Evolutionary conservation across 2,888 invertebrate species (phyloP), one percentile per base, ranked within the genome.

Genomic region (Rotaria socialis): DNA sequence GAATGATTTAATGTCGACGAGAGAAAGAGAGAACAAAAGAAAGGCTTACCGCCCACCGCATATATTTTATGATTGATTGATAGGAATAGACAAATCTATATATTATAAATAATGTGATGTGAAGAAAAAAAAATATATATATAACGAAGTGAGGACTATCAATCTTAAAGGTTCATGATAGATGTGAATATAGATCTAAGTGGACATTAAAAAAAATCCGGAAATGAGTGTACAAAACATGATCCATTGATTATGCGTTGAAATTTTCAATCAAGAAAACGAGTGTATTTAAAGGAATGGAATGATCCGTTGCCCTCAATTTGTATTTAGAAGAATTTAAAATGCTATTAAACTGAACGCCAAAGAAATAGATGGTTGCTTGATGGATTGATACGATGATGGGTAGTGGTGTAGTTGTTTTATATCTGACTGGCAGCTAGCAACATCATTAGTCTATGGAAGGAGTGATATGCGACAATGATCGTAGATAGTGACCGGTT

Each of bases 311-410:
- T 52, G 14, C 11, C 16, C 14, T 52, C 16, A 52, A 52, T 52
- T 52, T 52, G 52, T 50, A 50, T 50, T 50, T 50, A 50, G 50
- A 50, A 11, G 50, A 11, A 50, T 50, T 2, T 35, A 35, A 35
- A 35, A 35, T 35, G 2, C 2, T 35, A 35, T 35, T 35, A 35
- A 35, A 35, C 35, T 35, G 35, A 27, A 14, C 11, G 4, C 1
- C 16, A 67, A 67, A 35, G 1, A 67, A 35, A 6, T 35, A 41
- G 27, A 14, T 47, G 47, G 47, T 80, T 80, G 24, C 47, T 80
- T 80, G 80, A 80, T 80, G 80, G 47, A 80, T 80, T 80, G 80
- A 80, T 80, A 47, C 80, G 47, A 80, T 47, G 80, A 80, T 22
- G 80, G 24, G 14, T 67, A 19, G 67, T 67, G 35, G 27, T 67